Evolutionary conservation across 2,888 invertebrate species (phyloP).

Genomic region (Dasypolia templi): DNA sequence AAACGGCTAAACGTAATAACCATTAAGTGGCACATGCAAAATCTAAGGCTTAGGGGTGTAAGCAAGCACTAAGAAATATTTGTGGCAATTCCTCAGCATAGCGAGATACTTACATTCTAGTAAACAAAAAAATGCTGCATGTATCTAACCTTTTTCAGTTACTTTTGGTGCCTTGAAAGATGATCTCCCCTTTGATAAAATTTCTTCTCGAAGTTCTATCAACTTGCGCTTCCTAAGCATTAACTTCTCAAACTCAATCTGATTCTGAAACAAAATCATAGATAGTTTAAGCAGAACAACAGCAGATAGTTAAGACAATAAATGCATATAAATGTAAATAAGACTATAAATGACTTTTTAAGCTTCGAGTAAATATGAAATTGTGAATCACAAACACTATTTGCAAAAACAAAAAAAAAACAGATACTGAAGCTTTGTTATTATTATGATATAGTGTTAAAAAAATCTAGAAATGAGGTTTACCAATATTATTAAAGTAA

Average conservation of each 20-base stretch:
- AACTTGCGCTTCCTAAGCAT: not conserved
- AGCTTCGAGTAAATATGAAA: no score
- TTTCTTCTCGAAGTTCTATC: conserved; percentile 21
- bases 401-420: no score
- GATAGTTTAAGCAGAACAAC: no score
- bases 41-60: conserved; percentile 24
- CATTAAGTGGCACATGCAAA: conserved; percentile 5
- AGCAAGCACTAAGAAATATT: conserved; percentile 22
- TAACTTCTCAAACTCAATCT: no score
- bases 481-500: no score
- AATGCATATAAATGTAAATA: no score
- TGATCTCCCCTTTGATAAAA: conserved; percentile 15
- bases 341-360: no score
- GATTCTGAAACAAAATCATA: no score
- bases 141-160: conserved; percentile 21
- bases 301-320: no score
- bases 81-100: conserved; percentile 21
- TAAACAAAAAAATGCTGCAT: conserved; percentile 16
- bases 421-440: no score
- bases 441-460: not conserved
- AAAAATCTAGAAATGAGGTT: no score
- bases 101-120: conserved; percentile 17
- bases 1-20: not conserved
- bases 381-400: no score
- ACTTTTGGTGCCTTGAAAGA: conserved; percentile 20